Evolutionary conservation across 2,797 vertebrate species (phyloP).

Genomic region (Harpagifer antarcticus): DNA sequence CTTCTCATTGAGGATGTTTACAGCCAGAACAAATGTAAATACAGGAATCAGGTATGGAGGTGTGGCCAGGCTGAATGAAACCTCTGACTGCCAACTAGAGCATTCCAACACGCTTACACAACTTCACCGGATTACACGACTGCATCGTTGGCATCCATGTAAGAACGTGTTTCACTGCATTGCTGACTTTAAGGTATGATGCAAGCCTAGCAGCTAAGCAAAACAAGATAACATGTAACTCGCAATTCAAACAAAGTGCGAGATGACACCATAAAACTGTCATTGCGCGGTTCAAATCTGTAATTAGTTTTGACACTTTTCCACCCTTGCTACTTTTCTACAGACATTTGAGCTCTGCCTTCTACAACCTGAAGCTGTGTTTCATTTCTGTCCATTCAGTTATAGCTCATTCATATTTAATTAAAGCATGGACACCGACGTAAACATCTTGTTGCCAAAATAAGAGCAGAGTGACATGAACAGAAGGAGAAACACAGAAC

Average conservation of each 20-base stretch:
- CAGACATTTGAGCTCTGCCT: conserved; percentile 13
- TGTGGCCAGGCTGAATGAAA: conserved; percentile 24
- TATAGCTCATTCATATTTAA: conserved; percentile 8
- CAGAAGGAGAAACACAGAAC: conserved; percentile 23
- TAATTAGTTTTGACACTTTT: conserved; percentile 4
- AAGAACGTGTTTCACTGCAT: conserved; percentile 10
- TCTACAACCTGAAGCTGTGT: background rate
- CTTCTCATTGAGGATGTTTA: conserved; percentile 9
- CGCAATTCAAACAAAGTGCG: background rate
- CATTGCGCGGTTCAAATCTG: background rate
- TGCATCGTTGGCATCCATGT: conserved; percentile 5
- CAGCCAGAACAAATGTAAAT: background rate
- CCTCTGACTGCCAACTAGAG: conserved; percentile 23
- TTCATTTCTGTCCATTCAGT: conserved; percentile 1
- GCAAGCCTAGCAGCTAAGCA: conserved; percentile 5
- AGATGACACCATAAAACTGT: conserved; percentile 9
- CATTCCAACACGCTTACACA: conserved; percentile 6
- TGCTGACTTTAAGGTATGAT: conserved; percentile 1
- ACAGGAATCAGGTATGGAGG: conserved; percentile 2
- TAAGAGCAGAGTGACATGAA: conserved; percentile 29
- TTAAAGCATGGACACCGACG: background rate
- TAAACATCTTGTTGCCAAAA: conserved; percentile 14
- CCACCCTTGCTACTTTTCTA: conserved; percentile 15
- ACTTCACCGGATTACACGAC: conserved; percentile 24
- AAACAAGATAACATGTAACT: background rate